phyloP scores from a whole-genome alignment of 2,888 invertebrate genomes.

The Stegophylla sp. region DNA sequence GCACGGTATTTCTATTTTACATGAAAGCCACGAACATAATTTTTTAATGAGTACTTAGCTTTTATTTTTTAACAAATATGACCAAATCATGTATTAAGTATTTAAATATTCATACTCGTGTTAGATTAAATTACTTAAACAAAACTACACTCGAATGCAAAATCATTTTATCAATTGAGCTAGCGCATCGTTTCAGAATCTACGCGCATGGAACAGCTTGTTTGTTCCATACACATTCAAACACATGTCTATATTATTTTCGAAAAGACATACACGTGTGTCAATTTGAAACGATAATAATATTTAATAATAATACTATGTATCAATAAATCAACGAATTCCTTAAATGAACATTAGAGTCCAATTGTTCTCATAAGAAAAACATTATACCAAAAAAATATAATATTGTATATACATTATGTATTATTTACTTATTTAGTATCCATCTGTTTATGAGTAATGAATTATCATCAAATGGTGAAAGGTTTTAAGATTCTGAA shows the following conservation, averaged over 20 bases:
- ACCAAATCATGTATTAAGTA: neutral
- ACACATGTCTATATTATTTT: conserved; percentile 2
- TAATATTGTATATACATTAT: neutral
- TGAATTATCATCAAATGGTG: too few species aligned
- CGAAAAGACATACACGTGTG: neutral
- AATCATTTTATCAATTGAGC: neutral
- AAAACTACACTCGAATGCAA: neutral
- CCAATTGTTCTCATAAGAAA: neutral
- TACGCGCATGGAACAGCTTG: neutral
- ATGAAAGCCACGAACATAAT: too few species aligned
- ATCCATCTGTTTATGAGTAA: too few species aligned
- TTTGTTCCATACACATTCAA: too few species aligned
- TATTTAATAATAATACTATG: neutral
- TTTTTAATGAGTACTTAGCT: too few species aligned
- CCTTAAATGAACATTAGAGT: conserved; percentile 24
- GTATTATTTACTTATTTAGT: too few species aligned
- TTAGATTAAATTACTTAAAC: neutral
- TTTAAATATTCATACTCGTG: neutral
- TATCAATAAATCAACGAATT: conserved; percentile 14
- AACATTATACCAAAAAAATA: neutral
- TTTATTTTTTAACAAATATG: neutral
- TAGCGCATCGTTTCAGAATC: conserved; percentile 29
- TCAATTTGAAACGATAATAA: neutral
- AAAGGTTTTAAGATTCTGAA: too few species aligned
- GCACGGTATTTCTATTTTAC: too few species aligned